These are phyloP conservation scores for Hemaris fuciformis DNA, from an alignment of 2,888 invertebrate genomes.

Conservation along the genomic window DNA sequence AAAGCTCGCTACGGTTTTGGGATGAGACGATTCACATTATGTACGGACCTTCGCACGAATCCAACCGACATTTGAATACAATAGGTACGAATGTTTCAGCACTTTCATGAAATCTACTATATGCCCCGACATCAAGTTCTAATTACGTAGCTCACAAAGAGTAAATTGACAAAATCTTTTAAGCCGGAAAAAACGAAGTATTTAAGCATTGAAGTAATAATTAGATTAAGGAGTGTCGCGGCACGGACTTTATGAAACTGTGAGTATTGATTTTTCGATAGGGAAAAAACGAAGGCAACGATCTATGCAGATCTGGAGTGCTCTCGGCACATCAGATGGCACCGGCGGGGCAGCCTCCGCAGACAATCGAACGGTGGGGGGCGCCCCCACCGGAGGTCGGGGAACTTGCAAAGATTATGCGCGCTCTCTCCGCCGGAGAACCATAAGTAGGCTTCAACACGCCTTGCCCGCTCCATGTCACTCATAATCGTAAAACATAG, in stretches of 20 bases:
- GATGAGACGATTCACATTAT: slow-evolving; percentile 72
- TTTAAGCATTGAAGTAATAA: slow-evolving; percentile 39
- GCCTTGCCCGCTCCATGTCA: not conserved
- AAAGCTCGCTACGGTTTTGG: slow-evolving; percentile 74
- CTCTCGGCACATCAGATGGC: slow-evolving; percentile 82
- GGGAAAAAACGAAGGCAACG: slow-evolving; percentile 82
- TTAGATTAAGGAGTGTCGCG: slow-evolving; percentile 70
- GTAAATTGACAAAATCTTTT: slow-evolving; percentile 28
- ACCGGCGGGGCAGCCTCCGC: slow-evolving; percentile 80
- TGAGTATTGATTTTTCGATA: slow-evolving; percentile 81
- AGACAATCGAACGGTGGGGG: slow-evolving; percentile 81
- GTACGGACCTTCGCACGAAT: slow-evolving; percentile 59
- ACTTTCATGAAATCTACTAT: not conserved
- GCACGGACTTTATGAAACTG: slow-evolving; percentile 70
- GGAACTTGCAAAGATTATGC: slow-evolving; percentile 69
- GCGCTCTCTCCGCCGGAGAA: slow-evolving; percentile 11
- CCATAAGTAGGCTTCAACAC: slow-evolving; percentile 13
- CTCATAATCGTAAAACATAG: not conserved
- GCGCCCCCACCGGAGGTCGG: slow-evolving; percentile 67
- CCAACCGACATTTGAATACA: slow-evolving; percentile 38
- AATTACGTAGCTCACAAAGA: not conserved
- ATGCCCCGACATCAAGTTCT: not conserved
- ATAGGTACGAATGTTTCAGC: slow-evolving; percentile 10
- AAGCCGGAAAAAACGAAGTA: slow-evolving; percentile 24
- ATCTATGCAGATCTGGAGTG: slow-evolving; percentile 82